These are phyloP conservation scores for Melipona bicolor DNA, from an alignment of 2,888 invertebrate genomes.

Conservation along the genomic window DNA sequence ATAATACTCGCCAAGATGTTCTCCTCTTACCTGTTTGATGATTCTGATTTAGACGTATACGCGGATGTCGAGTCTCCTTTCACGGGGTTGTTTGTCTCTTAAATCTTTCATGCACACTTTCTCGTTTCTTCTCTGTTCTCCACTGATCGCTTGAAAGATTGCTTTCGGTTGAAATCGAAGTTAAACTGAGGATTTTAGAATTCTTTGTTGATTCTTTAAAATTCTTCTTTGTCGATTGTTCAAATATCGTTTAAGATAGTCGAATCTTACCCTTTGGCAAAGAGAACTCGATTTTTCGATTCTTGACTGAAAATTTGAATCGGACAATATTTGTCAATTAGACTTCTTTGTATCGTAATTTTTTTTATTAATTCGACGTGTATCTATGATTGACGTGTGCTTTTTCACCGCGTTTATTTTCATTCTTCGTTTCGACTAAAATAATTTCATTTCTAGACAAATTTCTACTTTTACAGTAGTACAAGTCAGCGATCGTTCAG, in stretches of 20 bases:
- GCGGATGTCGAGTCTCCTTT: not conserved
- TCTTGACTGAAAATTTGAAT: not conserved
- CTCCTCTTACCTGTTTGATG: not conserved
- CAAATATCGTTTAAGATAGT: too few species aligned
- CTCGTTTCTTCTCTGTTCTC: not conserved
- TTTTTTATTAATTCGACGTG: too few species aligned
- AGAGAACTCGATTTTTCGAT: not conserved
- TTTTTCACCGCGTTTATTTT: too few species aligned
- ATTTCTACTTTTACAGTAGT: too few species aligned
- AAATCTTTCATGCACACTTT: not conserved
- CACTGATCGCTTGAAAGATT: not conserved
- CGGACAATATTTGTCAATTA: not conserved
- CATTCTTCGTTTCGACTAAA: too few species aligned
- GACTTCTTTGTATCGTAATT: too few species aligned
- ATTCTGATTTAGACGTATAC: slow-evolving; percentile 7
- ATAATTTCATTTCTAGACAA: too few species aligned
- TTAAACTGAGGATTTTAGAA: not conserved
- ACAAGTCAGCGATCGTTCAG: too few species aligned
- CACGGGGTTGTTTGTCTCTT: not conserved
- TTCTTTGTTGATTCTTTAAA: too few species aligned
- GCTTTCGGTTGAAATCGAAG: not conserved
- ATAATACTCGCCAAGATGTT: slow-evolving; percentile 9
- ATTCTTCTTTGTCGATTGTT: too few species aligned
- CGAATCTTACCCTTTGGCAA: not conserved
- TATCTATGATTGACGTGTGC: too few species aligned